Evolutionary conservation across 2,888 invertebrate genomes (phyloP), one percentile per base, ranked within the genome.

Genomic region (Luffia ferchaultella): DNA sequence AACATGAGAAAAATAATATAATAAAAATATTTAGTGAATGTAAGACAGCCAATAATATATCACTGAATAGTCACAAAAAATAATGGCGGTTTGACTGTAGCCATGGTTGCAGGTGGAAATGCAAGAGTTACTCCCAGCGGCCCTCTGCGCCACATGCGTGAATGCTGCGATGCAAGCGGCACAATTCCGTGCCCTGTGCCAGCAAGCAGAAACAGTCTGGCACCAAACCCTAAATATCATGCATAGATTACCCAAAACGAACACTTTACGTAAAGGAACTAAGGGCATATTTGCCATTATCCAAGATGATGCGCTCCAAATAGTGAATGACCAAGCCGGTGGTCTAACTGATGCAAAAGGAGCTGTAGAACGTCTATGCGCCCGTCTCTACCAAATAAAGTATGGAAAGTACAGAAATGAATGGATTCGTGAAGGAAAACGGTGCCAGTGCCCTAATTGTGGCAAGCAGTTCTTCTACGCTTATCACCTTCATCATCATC

Each of bases 31-130:
- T n/a, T n/a, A n/a, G n/a, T 30, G 30, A 12, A 30, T 30, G 30
- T 30, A 30, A 30, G 30, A n/a, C n/a, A n/a, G n/a, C n/a, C n/a
- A n/a, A n/a, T n/a, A n/a, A n/a, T n/a, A 40, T 12, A 40, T 12
- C 7, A 40, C 15, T 9, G 7, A 12, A 40, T 40, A 12, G 40
- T 9, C 40, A 7, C 15, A 9, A 40, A 56, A 58, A 58, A 63
- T 60, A 63, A 62, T 73, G 76, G 72, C 69, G 64, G 58, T 63
- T 73, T 80, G 72, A 82, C 61, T 63, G 60, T 67, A 66, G 51
- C 61, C 63, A 67, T 79, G 73, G 70, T 79, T 80, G 63, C 80
- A 80, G 82, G 73, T 80, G 63, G 62, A 30, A 61, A 53, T 61
- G 57, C 70, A 71, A 20, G 71, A 65, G 47, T 70, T 63, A 57